Conservation (phyloP, 92 coral and sea anemone species). For the Pocillopora meandrina region DNA sequence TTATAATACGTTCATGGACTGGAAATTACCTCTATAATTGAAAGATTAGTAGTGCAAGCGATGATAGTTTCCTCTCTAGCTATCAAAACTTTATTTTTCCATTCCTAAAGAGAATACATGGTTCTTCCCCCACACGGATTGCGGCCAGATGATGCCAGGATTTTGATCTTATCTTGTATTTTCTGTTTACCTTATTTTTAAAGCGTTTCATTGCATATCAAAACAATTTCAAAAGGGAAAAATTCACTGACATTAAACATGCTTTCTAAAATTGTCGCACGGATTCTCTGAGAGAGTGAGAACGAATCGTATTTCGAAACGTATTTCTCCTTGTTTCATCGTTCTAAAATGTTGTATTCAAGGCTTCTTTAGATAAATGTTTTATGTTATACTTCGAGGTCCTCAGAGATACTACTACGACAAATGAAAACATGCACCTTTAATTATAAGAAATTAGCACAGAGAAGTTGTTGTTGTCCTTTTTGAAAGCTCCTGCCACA, state of each 20-base stretch:
- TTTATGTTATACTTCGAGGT: neutral
- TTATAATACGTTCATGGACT: neutral
- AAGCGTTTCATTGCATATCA: constrained; percentile 33
- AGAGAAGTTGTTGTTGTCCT: neutral
- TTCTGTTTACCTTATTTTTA: constrained; percentile 29
- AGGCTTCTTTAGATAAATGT: neutral
- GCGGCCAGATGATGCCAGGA: constrained; percentile 6
- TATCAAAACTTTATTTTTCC: neutral
- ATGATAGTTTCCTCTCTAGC: neutral
- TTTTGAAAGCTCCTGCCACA: neutral
- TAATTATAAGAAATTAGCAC: neutral
- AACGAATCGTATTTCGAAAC: too few relatives aligned
- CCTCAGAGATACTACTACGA: neutral
- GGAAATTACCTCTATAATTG: neutral
- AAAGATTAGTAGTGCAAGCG: neutral
- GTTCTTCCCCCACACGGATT: neutral
- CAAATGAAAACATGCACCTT: neutral
- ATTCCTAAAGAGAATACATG: neutral
- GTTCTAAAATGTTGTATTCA: neutral
- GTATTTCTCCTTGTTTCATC: neutral
- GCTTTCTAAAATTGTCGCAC: neutral
- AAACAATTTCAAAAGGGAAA: constrained; percentile 5
- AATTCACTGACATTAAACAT: neutral
- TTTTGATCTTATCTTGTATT: constrained; percentile 19
- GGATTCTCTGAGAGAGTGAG: too few relatives aligned